Conservation (phyloP, 2,113 vertebrate genomes). For the Datnioides undecimradiatus region DNA sequence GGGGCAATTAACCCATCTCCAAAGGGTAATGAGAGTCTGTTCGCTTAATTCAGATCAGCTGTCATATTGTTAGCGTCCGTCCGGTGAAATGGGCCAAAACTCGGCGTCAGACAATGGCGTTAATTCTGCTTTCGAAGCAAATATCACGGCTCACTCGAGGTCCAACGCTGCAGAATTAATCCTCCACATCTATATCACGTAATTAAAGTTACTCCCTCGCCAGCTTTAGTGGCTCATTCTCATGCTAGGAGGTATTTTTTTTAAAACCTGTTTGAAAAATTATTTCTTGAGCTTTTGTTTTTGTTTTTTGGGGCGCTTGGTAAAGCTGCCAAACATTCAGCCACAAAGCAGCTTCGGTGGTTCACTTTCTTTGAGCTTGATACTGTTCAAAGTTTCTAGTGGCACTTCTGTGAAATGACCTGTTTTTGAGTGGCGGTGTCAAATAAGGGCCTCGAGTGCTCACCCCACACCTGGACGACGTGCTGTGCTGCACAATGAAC, state of each 20-base stretch:
- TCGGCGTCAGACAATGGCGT: conserved; percentile 1
- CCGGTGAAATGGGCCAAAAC: not conserved
- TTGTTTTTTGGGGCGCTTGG: too few relatives aligned
- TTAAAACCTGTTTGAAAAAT: not conserved
- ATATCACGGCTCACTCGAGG: conserved; percentile 7
- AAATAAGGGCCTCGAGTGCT: conserved; percentile 11
- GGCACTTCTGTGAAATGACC: not conserved
- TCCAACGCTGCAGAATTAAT: not conserved
- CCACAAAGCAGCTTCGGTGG: not conserved
- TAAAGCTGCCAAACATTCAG: not conserved
- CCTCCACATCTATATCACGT: conserved; percentile 4
- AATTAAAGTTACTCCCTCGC: conserved; percentile 4
- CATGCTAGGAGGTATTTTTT: not conserved
- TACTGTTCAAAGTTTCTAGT: conserved; percentile 10
- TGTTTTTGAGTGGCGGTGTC: conserved; percentile 25
- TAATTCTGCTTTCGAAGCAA: conserved; percentile 30
- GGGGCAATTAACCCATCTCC: conserved; percentile 53
- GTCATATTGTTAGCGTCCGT: conserved; percentile 7
- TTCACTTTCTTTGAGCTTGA: conserved; percentile 9
- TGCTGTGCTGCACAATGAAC: conserved; percentile 15
- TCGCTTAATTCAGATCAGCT: conserved; percentile 54
- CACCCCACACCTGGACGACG: not conserved
- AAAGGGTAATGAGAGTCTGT: conserved; percentile 59
- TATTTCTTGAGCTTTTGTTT: not conserved
- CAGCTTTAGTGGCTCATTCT: not conserved